phyloP scores from a whole-genome alignment of 2,797 vertebrate genomes.

The Gymnothorax javanicus region DNA sequence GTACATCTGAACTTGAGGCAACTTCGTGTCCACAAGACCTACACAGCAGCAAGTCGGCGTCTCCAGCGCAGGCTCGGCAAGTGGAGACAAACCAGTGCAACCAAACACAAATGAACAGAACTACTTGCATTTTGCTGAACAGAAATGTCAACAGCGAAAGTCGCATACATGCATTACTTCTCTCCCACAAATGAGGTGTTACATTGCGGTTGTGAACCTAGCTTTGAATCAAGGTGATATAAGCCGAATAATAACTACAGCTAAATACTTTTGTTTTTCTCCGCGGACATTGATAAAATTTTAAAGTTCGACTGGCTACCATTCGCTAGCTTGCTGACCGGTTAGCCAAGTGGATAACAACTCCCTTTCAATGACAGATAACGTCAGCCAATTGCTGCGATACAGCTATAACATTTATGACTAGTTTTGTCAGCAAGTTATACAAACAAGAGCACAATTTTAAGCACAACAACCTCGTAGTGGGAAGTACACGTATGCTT shows the following conservation, averaged over 20 bases:
- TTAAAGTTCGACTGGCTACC: not conserved
- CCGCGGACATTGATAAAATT: not conserved
- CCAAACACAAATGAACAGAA: constrained; percentile 14
- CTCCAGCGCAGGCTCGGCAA: constrained; percentile 16
- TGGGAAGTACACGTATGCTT: not conserved
- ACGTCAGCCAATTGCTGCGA: not conserved
- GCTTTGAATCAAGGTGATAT: not conserved
- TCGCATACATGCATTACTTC: not conserved
- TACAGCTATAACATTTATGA: not conserved
- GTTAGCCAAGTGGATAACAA: not conserved
- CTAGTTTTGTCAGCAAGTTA: not conserved
- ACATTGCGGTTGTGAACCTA: not conserved
- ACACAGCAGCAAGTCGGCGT: constrained; percentile 49
- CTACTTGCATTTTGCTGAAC: constrained; percentile 7
- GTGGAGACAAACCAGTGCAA: constrained; percentile 10
- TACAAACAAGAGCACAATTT: not conserved
- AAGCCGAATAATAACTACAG: not conserved
- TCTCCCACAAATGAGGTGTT: not conserved
- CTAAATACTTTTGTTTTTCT: not conserved
- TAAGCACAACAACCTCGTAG: not conserved
- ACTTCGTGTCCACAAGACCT: constrained; percentile 62
- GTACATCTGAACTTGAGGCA: constrained; percentile 45
- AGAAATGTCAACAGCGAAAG: not conserved
- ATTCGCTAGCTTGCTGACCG: not conserved
- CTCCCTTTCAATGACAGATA: not conserved